Conservation (phyloP, 2,888 invertebrate genomes). For the Chloroclysta siterata region DNA sequence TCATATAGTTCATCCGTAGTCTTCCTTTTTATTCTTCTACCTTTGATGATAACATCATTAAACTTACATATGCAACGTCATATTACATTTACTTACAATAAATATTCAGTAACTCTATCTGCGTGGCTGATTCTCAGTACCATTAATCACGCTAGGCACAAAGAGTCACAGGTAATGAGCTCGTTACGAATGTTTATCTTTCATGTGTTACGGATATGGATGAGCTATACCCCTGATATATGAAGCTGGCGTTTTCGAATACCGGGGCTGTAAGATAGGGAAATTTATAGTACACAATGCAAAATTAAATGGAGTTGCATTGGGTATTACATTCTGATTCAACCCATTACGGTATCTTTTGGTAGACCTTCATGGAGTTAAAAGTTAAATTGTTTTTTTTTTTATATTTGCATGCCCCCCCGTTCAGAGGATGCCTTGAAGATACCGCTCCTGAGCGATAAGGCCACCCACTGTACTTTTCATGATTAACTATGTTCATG, state of each 20-base stretch:
- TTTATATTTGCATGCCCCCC: too few relatives aligned
- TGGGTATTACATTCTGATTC: not conserved
- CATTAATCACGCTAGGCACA: slow-evolving; percentile 31
- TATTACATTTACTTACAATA: not conserved
- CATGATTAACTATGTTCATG: too few relatives aligned
- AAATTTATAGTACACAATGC: slow-evolving; percentile 1
- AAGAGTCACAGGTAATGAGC: slow-evolving; percentile 37
- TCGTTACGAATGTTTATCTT: slow-evolving; percentile 34
- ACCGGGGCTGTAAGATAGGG: not conserved
- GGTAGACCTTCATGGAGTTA: too few relatives aligned
- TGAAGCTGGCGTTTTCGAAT: slow-evolving; percentile 9
- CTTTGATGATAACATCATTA: too few relatives aligned
- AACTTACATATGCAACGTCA: too few relatives aligned
- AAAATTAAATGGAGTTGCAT: not conserved
- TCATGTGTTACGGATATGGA: slow-evolving; percentile 23
- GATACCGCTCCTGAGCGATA: too few relatives aligned
- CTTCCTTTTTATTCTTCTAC: too few relatives aligned
- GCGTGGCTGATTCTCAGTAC: slow-evolving; percentile 25
- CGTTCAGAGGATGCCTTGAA: too few relatives aligned
- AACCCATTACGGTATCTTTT: too few relatives aligned
- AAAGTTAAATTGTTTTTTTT: too few relatives aligned
- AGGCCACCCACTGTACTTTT: too few relatives aligned
- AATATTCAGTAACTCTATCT: slow-evolving; percentile 1
- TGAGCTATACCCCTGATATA: slow-evolving; percentile 6
- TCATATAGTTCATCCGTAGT: too few relatives aligned